Evolutionary conservation across 1,140 invertebrate species (phyloP), one percentile per base, ranked within the genome.

Genomic region (Drosophila tani): DNA sequence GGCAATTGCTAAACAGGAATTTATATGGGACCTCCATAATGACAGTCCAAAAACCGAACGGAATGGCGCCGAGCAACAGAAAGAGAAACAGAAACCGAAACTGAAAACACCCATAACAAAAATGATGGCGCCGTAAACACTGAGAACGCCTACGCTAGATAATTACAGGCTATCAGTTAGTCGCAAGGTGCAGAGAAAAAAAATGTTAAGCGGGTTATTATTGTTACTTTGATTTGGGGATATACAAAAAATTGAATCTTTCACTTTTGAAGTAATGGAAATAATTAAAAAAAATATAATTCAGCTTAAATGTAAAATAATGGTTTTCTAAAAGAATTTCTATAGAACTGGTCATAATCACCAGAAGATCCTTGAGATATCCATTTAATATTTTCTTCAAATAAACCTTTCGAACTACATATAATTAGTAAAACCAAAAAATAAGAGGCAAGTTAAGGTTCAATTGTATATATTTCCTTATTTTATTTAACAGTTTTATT

Each of bases 121-220:
- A 45, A 62, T 49, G 73, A 51, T 67, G 62, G 74, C 68, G 68
- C 62, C 58, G 58, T 85, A 81, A 85, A 75, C 69, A 82, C 53
- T 64, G 75, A 56, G 63, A 82, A 75, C 78, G 82, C 79, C 82
- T 57, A 85, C 82, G 79, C 65, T 81, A 70, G 66, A 86, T 86
- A 86, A 85, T 86, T 85, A 85, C 82, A 75, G 57, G 69, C 79
- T 81, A 86, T 81, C 69, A 79, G 67, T 53, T 67, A 46, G 68
- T 45, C 35, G 15, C 8, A 35, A 57, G 11, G 5, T 40, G 32
- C 68, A 71, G n/a, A 24, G 56, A 1, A 24, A 45, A 32, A 71
- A 62, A 56, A 14, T n/a, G 0, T n/a, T 9, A 0, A 27, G 6
- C 3, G 0, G 5, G 7, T 17, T 27, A 35, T 15, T 32, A 35